Percentiles rank a stretch among this genome's conserved stretches.
phyloP scores from a whole-genome alignment of 2,797 vertebrate species.

The Gambusia yucatana region DNA sequence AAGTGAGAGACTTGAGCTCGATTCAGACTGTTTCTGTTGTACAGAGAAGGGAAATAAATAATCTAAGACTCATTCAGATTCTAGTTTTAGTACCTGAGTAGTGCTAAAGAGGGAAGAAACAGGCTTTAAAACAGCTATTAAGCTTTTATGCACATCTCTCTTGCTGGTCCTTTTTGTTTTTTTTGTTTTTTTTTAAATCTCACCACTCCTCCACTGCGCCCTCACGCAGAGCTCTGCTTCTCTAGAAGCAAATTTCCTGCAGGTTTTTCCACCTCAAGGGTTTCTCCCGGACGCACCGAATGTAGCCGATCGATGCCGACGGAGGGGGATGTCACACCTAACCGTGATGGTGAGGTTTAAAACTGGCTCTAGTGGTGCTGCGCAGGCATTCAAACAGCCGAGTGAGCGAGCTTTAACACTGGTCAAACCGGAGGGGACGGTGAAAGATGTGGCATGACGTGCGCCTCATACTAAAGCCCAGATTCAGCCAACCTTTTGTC shows the following conservation, averaged over 20 bases:
- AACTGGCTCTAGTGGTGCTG: constrained; percentile 46
- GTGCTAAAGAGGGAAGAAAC: constrained; percentile 42
- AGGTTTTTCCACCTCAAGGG: constrained; percentile 34
- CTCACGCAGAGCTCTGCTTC: constrained; percentile 35
- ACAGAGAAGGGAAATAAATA: constrained; percentile 27
- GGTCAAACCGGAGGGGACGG: constrained; percentile 60
- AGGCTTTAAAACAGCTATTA: constrained; percentile 40
- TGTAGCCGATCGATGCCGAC: constrained; percentile 45
- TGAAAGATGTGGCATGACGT: constrained; percentile 72
- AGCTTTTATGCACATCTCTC: constrained; percentile 19
- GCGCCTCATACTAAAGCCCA: constrained; percentile 74
- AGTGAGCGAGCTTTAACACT: constrained; percentile 54
- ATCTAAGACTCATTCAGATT: constrained; percentile 29
- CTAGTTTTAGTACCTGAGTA: constrained; percentile 45
- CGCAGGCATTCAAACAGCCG: constrained; percentile 52
- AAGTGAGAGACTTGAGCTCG: constrained; percentile 40
- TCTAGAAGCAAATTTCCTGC: constrained; percentile 50
- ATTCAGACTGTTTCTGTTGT: constrained; percentile 49
- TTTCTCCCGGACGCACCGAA: constrained; percentile 42
- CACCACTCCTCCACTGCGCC: constrained; percentile 20
- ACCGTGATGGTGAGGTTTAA: constrained; percentile 40
- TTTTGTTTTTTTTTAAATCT: neutral
- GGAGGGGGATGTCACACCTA: constrained; percentile 28
- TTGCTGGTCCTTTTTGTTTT: constrained; percentile 23
- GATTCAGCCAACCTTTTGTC: constrained; percentile 65